Evolutionary conservation across 2,888 invertebrate genomes (phyloP).

Genomic region (Eristalis intricaria): DNA sequence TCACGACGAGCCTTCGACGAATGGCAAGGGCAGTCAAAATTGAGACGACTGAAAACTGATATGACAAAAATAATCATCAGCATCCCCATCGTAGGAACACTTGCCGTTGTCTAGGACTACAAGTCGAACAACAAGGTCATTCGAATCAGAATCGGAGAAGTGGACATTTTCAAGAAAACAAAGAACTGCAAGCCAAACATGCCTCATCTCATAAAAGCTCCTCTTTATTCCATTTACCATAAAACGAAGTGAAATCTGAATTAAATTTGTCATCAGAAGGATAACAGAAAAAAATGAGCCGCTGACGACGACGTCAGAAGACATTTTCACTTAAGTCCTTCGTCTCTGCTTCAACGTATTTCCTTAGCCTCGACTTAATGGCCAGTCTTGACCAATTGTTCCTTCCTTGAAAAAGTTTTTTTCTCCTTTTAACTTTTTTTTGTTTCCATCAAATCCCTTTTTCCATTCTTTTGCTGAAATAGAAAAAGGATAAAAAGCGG

Average conservation of each 20-base stretch:
- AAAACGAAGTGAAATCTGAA: slow-evolving; percentile 42
- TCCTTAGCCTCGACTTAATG: neutral
- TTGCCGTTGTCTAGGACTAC: too few relatives aligned
- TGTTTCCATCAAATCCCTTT: neutral
- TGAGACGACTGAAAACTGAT: too few relatives aligned
- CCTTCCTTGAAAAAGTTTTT: neutral
- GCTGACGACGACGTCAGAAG: slow-evolving; percentile 30
- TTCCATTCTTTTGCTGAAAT: neutral
- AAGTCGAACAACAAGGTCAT: too few relatives aligned
- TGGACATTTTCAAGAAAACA: neutral
- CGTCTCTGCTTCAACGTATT: neutral
- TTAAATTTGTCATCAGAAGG: slow-evolving; percentile 50
- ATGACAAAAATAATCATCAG: too few relatives aligned
- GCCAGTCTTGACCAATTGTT: slow-evolving; percentile 23
- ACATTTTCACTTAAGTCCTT: slow-evolving; percentile 26
- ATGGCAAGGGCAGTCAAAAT: too few relatives aligned
- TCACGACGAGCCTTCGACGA: too few relatives aligned
- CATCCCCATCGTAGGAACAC: too few relatives aligned
- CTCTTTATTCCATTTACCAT: neutral
- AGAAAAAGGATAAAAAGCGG: neutral
- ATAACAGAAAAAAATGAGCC: neutral
- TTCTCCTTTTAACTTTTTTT: neutral
- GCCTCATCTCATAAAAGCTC: neutral
- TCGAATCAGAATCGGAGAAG: too few relatives aligned
- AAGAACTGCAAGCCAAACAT: neutral